A percentile compares a stretch with the other conserved stretches of the same genome.
Evolutionary conservation across 1,140 invertebrate species (phyloP).

Genomic region (Calosoma granatense): DNA sequence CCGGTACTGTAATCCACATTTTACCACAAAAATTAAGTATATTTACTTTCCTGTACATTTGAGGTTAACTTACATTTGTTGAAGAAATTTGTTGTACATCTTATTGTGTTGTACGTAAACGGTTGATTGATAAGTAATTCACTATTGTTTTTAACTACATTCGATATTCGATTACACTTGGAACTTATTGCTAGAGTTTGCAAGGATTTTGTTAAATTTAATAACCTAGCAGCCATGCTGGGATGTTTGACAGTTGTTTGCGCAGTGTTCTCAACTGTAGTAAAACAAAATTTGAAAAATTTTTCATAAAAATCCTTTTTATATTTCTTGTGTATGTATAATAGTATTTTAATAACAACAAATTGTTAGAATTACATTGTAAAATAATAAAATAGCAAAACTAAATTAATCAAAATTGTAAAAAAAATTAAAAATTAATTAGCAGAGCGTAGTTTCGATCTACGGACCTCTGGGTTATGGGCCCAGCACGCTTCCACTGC

Average conservation of each 20-base stretch:
- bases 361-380: neutral
- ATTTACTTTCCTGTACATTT: neutral
- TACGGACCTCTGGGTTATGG: conserved; percentile 92
- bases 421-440: conserved; percentile 32
- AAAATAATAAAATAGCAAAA: conserved; percentile 10
- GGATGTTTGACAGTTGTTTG: neutral
- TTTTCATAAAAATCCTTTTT: neutral
- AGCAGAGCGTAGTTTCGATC: conserved; percentile 94
- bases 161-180: conserved; percentile 17
- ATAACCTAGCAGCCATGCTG: conserved; percentile 23
- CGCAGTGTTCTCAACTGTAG: neutral
- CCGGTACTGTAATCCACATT: conserved; percentile 50
- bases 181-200: conserved; percentile 28
- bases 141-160: conserved; percentile 14
- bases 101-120: conserved; percentile 19
- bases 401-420: conserved; percentile 5
- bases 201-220: conserved; percentile 29
- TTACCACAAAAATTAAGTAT: conserved; percentile 11
- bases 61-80: conserved; percentile 37
- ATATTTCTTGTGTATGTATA: neutral
- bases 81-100: conserved; percentile 39
- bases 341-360: neutral
- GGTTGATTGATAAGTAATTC: conserved; percentile 13
- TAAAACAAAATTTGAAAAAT: neutral
- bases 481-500: conserved; percentile 86